These are phyloP conservation scores for Cepphus grylle DNA, from an alignment of 2,113 vertebrate genomes.

Conservation along the genomic window DNA sequence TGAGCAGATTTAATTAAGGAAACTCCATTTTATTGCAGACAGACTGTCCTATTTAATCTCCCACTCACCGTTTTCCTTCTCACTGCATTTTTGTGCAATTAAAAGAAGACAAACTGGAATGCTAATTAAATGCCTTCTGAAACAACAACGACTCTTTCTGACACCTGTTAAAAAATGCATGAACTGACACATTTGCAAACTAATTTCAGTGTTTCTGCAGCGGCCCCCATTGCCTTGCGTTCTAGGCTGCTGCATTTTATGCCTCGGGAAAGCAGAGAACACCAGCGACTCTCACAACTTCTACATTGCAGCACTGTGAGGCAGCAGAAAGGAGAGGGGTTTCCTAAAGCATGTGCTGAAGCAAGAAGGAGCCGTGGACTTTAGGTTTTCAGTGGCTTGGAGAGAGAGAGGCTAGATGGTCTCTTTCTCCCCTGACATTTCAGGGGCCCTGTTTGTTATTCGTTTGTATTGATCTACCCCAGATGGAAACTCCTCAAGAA, in stretches of 20 bases:
- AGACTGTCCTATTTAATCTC: slow-evolving; percentile 30
- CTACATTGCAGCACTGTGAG: accelerated
- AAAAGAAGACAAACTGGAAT: slow-evolving; percentile 36
- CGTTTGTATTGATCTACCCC: background rate
- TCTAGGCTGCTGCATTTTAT: background rate
- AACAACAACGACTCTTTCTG: background rate
- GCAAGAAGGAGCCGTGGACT: background rate
- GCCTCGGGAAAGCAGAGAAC: background rate
- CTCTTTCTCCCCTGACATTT: background rate
- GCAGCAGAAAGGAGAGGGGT: background rate
- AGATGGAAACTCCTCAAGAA: background rate
- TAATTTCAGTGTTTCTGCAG: background rate
- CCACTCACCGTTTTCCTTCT: slow-evolving; percentile 1
- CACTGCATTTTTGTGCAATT: slow-evolving; percentile 45
- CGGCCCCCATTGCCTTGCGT: background rate
- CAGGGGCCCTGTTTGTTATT: background rate
- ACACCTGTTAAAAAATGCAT: slow-evolving; percentile 29
- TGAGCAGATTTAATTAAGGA: slow-evolving; percentile 33
- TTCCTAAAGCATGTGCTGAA: background rate
- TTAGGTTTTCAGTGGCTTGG: background rate
- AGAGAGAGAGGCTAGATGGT: background rate
- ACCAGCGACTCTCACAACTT: background rate
- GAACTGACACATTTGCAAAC: slow-evolving; percentile 18
- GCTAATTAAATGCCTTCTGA: slow-evolving; percentile 28
- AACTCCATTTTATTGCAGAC: slow-evolving; percentile 16